Conservation (phyloP, 2,797 vertebrate genomes). For the Allochrocebus solatus region DNA sequence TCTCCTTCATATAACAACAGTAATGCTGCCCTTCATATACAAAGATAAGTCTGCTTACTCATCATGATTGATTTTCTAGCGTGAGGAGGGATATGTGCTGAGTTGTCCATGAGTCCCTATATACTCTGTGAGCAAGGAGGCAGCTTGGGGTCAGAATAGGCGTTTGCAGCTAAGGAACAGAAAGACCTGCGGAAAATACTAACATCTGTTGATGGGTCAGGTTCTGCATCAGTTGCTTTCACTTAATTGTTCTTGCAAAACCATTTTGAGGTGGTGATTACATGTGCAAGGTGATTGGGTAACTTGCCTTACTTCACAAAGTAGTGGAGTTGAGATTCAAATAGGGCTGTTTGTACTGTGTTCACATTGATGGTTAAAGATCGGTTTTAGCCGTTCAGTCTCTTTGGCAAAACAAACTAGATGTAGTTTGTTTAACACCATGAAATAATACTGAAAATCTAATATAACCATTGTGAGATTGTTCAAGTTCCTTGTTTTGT, state of each 20-base stretch:
- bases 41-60: conserved; percentile 72
- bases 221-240: conserved; percentile 31
- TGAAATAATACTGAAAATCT: background rate
- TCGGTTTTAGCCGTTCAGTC: conserved; percentile 48
- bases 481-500: background rate
- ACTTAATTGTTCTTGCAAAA: conserved; percentile 57
- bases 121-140: conserved; percentile 16
- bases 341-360: background rate
- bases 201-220: background rate
- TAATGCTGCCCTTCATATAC: conserved; percentile 67
- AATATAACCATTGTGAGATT: background rate
- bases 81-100: conserved; percentile 55
- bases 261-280: conserved; percentile 23
- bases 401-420: conserved; percentile 25
- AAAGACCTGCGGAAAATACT: conserved; percentile 12
- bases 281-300: background rate
- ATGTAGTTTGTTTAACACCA: conserved; percentile 10
- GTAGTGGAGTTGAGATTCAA: conserved; percentile 5
- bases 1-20: conserved; percentile 62
- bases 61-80: conserved; percentile 59
- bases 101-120: conserved; percentile 42
- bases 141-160: background rate
- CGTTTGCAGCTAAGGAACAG: background rate
- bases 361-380: conserved; percentile 6
- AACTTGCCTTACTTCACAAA: conserved; percentile 33